These are phyloP conservation scores for Nasonia giraulti DNA, from an alignment of 1,140 invertebrate genomes.

Conservation along the genomic window DNA sequence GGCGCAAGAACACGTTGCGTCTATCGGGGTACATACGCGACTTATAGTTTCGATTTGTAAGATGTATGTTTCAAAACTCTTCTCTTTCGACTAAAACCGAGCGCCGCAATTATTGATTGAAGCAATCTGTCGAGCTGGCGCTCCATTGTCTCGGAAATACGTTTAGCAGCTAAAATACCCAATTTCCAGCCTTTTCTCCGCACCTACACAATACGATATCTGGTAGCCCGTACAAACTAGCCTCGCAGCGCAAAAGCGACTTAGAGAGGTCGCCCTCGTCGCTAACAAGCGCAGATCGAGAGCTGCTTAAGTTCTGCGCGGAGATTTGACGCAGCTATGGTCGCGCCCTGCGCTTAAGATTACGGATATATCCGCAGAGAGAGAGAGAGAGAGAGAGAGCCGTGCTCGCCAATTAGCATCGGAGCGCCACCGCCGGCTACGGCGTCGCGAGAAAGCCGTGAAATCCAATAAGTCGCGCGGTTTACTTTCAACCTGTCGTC, in stretches of 20 bases:
- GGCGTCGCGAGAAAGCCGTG: slow-evolving; percentile 23
- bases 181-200: background rate
- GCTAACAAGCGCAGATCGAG: background rate
- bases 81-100: background rate
- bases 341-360: slow-evolving; percentile 36
- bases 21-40: background rate
- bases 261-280: background rate
- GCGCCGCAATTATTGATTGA: slow-evolving; percentile 14
- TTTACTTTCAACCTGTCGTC: slow-evolving; percentile 26
- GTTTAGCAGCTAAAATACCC: background rate
- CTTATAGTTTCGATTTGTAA: too few species aligned
- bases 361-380: background rate
- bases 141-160: background rate
- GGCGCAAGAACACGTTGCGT: background rate
- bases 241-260: background rate
- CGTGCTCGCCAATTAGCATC: slow-evolving; percentile 37
- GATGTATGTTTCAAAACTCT: background rate
- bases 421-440: background rate
- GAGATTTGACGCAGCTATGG: slow-evolving; percentile 20
- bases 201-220: background rate
- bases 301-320: slow-evolving; percentile 4
- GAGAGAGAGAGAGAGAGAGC: background rate
- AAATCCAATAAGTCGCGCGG: slow-evolving; percentile 33
- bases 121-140: background rate
- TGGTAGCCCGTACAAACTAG: background rate